phyloP scores from a whole-genome alignment of 2,113 vertebrate species.

The Salvelinus namaycush region DNA sequence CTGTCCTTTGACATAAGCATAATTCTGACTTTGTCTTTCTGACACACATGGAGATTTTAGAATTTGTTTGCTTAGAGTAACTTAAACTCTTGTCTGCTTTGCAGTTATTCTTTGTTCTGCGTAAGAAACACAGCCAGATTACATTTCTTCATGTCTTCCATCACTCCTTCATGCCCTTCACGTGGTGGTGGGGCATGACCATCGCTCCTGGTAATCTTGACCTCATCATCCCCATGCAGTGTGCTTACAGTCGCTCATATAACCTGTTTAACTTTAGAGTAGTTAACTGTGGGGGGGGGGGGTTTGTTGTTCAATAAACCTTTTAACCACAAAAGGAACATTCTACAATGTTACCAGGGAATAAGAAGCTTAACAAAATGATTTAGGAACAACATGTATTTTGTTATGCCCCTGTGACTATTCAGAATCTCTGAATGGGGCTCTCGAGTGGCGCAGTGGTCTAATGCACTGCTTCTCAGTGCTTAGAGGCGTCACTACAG shows the following conservation, averaged over 20 bases:
- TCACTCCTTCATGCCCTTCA: constrained; percentile 95
- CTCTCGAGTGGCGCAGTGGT: too few relatives aligned
- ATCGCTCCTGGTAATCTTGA: constrained; percentile 85
- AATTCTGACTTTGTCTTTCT: too few relatives aligned
- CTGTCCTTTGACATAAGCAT: neutral
- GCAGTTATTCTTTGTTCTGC: constrained; percentile 92
- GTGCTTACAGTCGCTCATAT: neutral
- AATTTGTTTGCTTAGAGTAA: neutral
- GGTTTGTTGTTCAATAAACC: neutral
- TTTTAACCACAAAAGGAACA: neutral
- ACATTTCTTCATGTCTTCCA: constrained; percentile 97
- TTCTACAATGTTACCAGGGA: neutral
- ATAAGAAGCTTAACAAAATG: neutral
- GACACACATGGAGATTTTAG: neutral
- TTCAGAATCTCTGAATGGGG: too few relatives aligned
- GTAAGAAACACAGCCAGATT: constrained; percentile 95
- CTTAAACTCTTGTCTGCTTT: neutral
- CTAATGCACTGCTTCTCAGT: too few relatives aligned
- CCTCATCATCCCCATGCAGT: neutral
- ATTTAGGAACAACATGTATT: too few relatives aligned
- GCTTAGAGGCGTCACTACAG: too few relatives aligned
- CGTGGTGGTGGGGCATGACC: constrained; percentile 96
- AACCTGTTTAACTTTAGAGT: neutral
- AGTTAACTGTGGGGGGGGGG: neutral
- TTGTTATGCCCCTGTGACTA: too few relatives aligned